Percentiles rank a stretch among this genome's conserved stretches.
phyloP scores from a whole-genome alignment of 2,888 invertebrate genomes.

The Scaptomyza tumidula region DNA sequence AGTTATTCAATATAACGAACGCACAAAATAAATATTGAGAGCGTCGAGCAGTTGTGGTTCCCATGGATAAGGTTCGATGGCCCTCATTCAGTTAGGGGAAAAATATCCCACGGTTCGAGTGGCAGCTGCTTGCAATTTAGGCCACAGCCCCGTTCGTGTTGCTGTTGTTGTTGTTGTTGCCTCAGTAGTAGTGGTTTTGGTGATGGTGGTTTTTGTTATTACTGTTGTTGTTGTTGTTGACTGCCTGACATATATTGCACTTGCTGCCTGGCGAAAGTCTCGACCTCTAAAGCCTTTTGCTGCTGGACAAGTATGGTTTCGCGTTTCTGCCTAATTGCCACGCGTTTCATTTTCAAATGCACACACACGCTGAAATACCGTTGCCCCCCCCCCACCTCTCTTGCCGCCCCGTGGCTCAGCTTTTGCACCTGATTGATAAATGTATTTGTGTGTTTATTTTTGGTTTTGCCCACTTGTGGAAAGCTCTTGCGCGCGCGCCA shows the following conservation, averaged over 20 bases:
- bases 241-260: conserved; percentile 73
- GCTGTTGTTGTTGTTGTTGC: conserved; percentile 43
- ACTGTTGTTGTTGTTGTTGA: conserved; percentile 50
- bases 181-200: conserved; percentile 28
- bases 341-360: conserved; percentile 59
- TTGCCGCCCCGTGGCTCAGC: conserved; percentile 15
- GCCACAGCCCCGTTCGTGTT: conserved; percentile 73
- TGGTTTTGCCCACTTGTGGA: conserved; percentile 36
- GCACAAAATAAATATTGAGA: conserved; percentile 81
- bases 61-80: conserved; percentile 81
- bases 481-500: conserved; percentile 27
- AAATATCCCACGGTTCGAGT: conserved; percentile 83
- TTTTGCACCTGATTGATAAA: conserved; percentile 54
- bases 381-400: neutral
- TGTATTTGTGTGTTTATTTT: conserved; percentile 4
- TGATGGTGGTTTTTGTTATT: conserved; percentile 48
- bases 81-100: conserved; percentile 71
- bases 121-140: conserved; percentile 84
- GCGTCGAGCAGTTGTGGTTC: conserved; percentile 83
- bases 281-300: conserved; percentile 48
- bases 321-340: conserved; percentile 61
- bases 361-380: neutral
- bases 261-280: conserved; percentile 65
- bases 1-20: conserved; percentile 71
- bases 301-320: conserved; percentile 42